Percentiles rank a stretch among this genome's conserved stretches.
phyloP scores from a whole-genome alignment of 2,888 invertebrate species.

The Perizoma affinitatum region DNA sequence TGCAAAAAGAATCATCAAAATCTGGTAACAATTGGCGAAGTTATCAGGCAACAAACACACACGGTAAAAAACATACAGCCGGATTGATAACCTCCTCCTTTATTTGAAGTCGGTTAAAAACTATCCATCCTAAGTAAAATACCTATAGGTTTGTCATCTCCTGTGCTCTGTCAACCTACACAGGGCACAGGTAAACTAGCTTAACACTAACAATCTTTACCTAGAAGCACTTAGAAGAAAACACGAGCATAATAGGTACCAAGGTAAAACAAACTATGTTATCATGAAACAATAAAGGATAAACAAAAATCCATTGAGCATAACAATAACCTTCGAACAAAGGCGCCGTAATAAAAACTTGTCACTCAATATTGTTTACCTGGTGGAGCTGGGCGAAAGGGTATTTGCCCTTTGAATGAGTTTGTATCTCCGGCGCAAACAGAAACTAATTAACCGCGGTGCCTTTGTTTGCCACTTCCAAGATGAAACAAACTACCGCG shows the following conservation, averaged over 20 bases:
- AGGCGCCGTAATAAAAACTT: constrained; percentile 29
- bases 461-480: constrained; percentile 70
- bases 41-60: too few relatives aligned
- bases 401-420: constrained; percentile 56
- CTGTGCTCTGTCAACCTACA: too few relatives aligned
- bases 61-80: too few relatives aligned
- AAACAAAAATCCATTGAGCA: constrained; percentile 23
- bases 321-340: constrained; percentile 27
- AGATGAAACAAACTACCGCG: constrained; percentile 35
- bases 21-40: too few relatives aligned
- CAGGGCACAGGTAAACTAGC: too few relatives aligned
- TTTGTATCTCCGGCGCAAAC: constrained; percentile 68
- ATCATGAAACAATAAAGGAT: constrained; percentile 11
- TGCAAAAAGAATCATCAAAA: too few relatives aligned
- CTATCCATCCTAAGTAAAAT: too few relatives aligned
- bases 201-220: too few relatives aligned
- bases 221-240: too few relatives aligned
- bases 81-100: too few relatives aligned
- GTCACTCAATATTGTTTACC: constrained; percentile 35
- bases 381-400: constrained; percentile 32
- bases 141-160: too few relatives aligned
- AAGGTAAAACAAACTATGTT: constrained; percentile 13
- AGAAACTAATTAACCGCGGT: constrained; percentile 71
- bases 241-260: neutral
- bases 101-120: too few relatives aligned